A percentile compares a stretch with the other conserved stretches of the same genome.
These are phyloP conservation scores for Ectobius pallidus DNA, from an alignment of 2,888 invertebrate genomes.

Conservation along the genomic window DNA sequence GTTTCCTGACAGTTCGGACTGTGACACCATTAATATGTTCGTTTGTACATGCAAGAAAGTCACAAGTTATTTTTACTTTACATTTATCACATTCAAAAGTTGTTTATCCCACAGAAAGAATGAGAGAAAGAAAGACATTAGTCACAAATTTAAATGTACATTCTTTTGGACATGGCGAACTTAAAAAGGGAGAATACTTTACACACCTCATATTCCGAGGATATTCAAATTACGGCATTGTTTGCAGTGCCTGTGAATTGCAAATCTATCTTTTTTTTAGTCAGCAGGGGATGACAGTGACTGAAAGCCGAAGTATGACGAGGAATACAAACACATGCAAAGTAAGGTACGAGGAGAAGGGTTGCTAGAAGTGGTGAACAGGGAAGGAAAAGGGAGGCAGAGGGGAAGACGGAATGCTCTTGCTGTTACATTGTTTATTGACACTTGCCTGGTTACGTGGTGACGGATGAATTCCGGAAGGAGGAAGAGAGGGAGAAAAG, in stretches of 20 bases:
- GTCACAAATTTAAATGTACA: too few relatives aligned
- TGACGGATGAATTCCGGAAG: conserved; percentile 12
- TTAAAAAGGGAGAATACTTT: too few relatives aligned
- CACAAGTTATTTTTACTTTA: too few relatives aligned
- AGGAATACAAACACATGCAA: conserved; percentile 30
- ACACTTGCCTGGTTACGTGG: conserved; percentile 11
- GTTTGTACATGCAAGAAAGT: too few relatives aligned
- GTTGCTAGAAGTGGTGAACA: neutral
- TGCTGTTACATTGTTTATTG: conserved; percentile 21
- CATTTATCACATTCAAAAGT: too few relatives aligned
- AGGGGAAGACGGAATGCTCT: neutral
- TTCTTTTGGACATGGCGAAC: too few relatives aligned
- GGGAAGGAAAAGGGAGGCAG: neutral
- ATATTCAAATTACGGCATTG: conserved; percentile 20
- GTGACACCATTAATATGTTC: too few relatives aligned
- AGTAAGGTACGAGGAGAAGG: neutral
- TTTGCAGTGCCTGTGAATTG: conserved; percentile 13
- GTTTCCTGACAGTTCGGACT: too few relatives aligned
- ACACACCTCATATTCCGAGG: conserved; percentile 8
- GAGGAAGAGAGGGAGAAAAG: neutral
- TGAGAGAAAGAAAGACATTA: too few relatives aligned
- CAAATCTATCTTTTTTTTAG: conserved; percentile 8
- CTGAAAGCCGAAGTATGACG: conserved; percentile 26
- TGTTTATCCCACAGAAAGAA: too few relatives aligned
- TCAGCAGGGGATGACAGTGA: conserved; percentile 22